These are phyloP conservation scores for Toxonevra muliebris DNA, from an alignment of 2,888 invertebrate genomes.

Conservation along the genomic window DNA sequence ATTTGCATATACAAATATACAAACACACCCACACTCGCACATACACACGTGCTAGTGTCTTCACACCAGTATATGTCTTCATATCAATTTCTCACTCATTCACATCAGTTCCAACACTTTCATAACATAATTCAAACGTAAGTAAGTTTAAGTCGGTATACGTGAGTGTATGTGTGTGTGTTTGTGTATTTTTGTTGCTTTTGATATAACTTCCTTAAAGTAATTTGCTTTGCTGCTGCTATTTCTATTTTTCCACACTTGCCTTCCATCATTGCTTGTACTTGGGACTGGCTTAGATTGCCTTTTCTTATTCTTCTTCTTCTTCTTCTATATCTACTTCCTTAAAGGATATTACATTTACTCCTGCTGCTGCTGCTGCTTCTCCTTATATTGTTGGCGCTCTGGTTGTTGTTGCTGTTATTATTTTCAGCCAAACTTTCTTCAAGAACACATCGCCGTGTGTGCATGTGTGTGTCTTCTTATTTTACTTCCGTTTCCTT, in stretches of 20 bases:
- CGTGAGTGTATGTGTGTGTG: too few species aligned
- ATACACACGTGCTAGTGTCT: not conserved
- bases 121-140: not conserved
- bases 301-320: too few species aligned
- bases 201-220: too few species aligned
- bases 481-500: constrained; percentile 15
- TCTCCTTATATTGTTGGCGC: too few species aligned
- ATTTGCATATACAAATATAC: constrained; percentile 3
- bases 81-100: constrained; percentile 1
- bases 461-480: constrained; percentile 9
- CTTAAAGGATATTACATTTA: too few species aligned
- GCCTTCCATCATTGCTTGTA: too few species aligned
- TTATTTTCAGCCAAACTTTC: constrained; percentile 7
- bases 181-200: too few species aligned
- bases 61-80: constrained; percentile 4
- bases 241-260: too few species aligned
- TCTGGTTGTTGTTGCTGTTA: constrained; percentile 4
- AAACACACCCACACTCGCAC: constrained; percentile 11
- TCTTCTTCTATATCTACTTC: too few species aligned
- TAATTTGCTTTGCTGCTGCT: too few species aligned
- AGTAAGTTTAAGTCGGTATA: too few species aligned
- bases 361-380: constrained; percentile 2
- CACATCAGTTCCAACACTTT: not conserved
- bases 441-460: not conserved
- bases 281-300: too few species aligned